Evolutionary conservation across 2,113 vertebrate species (phyloP), one percentile per base, ranked within the genome.

Genomic region (Jaculus jaculus): DNA sequence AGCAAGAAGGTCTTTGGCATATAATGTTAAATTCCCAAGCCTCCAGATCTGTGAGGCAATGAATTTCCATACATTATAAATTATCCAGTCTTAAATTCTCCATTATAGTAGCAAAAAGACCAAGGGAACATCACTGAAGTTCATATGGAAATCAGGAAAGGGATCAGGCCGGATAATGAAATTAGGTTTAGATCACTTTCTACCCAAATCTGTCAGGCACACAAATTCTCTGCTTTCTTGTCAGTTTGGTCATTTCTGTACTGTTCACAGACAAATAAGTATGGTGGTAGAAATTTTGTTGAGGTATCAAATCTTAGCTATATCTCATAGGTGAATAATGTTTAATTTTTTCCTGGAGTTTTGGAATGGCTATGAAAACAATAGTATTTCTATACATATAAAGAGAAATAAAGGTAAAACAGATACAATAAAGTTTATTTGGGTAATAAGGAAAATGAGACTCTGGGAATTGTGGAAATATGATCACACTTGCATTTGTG

Each of bases 401-500:
- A 77, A 83, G 26, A 74, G 42, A 94, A 92, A 84, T 58, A 39
- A 86, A 20, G 21, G 8, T 77, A 24, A 93, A 74, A 92, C 8
- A 93, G 79, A 78, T 72, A 66, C 7, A 87, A n/a, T 68, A 15
- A 95, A 89, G 15, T 7, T 63, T 82, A 72, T 34, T 28, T 68
- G 26, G 85, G 13, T 54, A 54, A 58, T 69, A 4, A 89, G 42
- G 23, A 82, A 77, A 74, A 6, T 66, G 87, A 39, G 21, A 21
- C 18, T 75, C 18, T 75, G 37, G 5, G 5, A 42, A 74, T 18
- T 73, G 20, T 89, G 47, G 77, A 90, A 95, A 66, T 20, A n/a
- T 87, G 51, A 26, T 72, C 87, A 58, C 74, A 37, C 17, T 42
- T 85, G 18, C 37, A 90, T 63, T 81, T 34, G 0, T 93, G 28